Conservation (phyloP, 2,113 vertebrate genomes). For the Dunckerocampus dactyliophorus region DNA sequence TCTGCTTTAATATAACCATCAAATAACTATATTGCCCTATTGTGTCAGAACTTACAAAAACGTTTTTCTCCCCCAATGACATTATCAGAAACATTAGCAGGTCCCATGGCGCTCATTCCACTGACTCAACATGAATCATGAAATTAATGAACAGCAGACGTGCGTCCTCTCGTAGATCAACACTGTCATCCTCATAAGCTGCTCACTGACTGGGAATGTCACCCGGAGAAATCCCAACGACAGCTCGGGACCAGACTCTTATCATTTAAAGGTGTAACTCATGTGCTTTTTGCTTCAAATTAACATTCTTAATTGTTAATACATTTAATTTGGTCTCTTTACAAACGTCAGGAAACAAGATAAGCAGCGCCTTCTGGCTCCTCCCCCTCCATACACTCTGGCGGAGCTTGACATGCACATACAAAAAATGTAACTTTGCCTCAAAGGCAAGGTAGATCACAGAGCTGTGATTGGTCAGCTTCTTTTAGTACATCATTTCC, state of each 20-base stretch:
- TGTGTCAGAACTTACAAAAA: slow-evolving; percentile 28
- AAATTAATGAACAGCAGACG: slow-evolving; percentile 46
- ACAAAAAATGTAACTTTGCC: too few relatives aligned
- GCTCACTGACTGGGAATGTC: neutral
- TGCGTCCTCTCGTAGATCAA: slow-evolving; percentile 20
- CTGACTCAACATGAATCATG: slow-evolving; percentile 52
- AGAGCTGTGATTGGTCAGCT: too few relatives aligned
- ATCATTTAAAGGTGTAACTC: neutral
- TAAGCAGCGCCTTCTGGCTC: too few relatives aligned
- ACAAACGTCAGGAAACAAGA: too few relatives aligned
- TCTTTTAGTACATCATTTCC: too few relatives aligned
- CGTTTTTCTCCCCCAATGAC: slow-evolving; percentile 36
- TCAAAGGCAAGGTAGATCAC: too few relatives aligned
- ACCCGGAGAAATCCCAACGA: neutral
- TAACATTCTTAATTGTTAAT: neutral
- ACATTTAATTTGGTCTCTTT: neutral
- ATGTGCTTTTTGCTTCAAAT: neutral
- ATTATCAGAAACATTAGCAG: slow-evolving; percentile 45
- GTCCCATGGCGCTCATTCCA: slow-evolving; percentile 24
- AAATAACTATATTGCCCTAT: slow-evolving; percentile 10
- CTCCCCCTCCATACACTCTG: too few relatives aligned
- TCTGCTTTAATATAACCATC: neutral
- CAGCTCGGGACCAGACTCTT: neutral
- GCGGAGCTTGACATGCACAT: too few relatives aligned
- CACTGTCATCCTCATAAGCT: slow-evolving; percentile 9